phyloP scores from a whole-genome alignment of 2,797 vertebrate genomes.

The Gadopsis marmoratus region DNA sequence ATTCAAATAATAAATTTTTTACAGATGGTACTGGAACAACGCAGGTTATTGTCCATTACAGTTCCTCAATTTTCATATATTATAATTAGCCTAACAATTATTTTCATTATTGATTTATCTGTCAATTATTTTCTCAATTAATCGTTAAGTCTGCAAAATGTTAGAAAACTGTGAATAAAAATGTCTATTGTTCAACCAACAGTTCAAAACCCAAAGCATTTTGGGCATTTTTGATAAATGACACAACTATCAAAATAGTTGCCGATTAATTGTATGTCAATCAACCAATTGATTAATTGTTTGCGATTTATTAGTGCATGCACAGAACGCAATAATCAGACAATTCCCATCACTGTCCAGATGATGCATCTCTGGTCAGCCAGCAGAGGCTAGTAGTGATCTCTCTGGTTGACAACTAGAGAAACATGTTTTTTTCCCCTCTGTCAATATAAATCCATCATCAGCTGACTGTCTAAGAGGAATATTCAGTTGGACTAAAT shows the following conservation, averaged over 20 bases:
- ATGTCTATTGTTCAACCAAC: not conserved
- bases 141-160: not conserved
- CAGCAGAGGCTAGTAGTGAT: slow-evolving; percentile 20
- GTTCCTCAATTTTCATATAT: too few species aligned
- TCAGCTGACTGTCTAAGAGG: not conserved
- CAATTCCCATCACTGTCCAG: not conserved
- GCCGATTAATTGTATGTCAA: not conserved
- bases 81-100: not conserved
- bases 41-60: not conserved
- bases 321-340: not conserved
- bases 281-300: not conserved
- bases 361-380: not conserved
- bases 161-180: not conserved
- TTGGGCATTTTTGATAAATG: not conserved
- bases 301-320: not conserved
- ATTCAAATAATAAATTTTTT: slow-evolving; percentile 7
- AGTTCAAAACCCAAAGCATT: not conserved
- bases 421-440: not conserved
- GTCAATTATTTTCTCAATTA: not conserved
- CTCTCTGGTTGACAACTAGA: not conserved
- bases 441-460: slow-evolving; percentile 21
- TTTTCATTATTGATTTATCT: not conserved
- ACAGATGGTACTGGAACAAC: slow-evolving; percentile 20
- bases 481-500: slow-evolving; percentile 11
- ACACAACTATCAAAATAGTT: not conserved